Evolutionary conservation across 1,140 invertebrate genomes (phyloP).

Genomic region (Lordiphosa collinella): DNA sequence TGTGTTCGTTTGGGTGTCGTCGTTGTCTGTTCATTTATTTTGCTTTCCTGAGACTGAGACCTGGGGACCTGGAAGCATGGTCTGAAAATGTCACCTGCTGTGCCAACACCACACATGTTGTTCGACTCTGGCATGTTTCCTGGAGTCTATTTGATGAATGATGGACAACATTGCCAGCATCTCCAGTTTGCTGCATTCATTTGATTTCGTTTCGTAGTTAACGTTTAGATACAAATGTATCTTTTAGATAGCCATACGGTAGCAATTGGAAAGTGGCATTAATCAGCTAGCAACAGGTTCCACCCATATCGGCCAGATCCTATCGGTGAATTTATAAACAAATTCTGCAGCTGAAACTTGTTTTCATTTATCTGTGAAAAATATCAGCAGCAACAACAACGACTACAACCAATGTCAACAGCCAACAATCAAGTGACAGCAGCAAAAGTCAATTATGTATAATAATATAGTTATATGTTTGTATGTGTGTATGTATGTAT

Average conservation of each 20-base stretch:
- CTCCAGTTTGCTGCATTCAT: conserved; percentile 19
- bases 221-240: conserved; percentile 35
- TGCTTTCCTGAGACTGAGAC: conserved; percentile 41
- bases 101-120: conserved; percentile 66
- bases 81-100: conserved; percentile 78
- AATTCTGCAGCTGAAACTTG: conserved; percentile 50
- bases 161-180: conserved; percentile 49
- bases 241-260: conserved; percentile 24
- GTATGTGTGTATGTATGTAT: too few species aligned
- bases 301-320: conserved; percentile 8
- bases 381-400: conserved; percentile 23
- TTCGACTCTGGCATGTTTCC: conserved; percentile 29
- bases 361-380: conserved; percentile 45
- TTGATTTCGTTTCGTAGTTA: conserved; percentile 45
- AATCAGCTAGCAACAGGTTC: conserved; percentile 32
- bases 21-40: conserved; percentile 48
- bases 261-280: conserved; percentile 29
- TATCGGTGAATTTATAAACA: conserved; percentile 60
- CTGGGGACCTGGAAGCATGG: conserved; percentile 33
- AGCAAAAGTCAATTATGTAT: conserved; percentile 56
- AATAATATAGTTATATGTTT: conserved; percentile 37
- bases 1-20: conserved; percentile 38
- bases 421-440: conserved; percentile 52
- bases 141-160: conserved; percentile 68
- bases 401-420: conserved; percentile 43